Base-by-base conservation (phyloP, 2,797 vertebrate genomes). In the Otus scops region DNA sequence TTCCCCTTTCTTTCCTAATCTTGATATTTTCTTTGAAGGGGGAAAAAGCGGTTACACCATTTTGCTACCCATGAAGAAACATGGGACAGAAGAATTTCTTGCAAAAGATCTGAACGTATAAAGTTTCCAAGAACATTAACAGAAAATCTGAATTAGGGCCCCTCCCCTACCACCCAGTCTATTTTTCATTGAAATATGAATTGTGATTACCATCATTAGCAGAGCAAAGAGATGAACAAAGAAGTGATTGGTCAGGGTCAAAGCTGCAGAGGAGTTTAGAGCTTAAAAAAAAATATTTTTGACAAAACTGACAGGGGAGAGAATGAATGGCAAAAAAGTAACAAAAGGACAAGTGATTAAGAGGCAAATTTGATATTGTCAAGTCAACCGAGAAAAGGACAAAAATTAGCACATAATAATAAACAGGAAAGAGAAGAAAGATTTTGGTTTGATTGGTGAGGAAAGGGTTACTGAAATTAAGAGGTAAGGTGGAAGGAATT, bases 201-300 rank as follows among this genome's bases (percentile, higher is more conserved):
- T 64, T 65, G 54, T 63, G 74, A 81, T 65, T 85, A 67, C 56
- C 57, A 76, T 70, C 76, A 69, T 84, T 76, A 93, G 50, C 54
- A 88, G 82, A 93, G 79, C 51, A 86, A 61, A 91, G 67, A 88
- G 69, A 91, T 70, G 64, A 94, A 88, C 68, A 88, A 83, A 87
- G 36, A 91, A 91, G 59, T 69, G 71, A 96, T 91, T 91, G 89
- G 8, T 83, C 84, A 88, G 83, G 88, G 79, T 79, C 50, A 79
- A 85, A 82, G 59, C 16, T 85, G 53, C 67, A 85, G n/a, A 82
- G 27, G 19, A 18, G 43, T 64, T 92, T 76, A 78, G 36, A 90
- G 47, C 78, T n/a, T 32, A 30, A 56, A 85, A 65, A 89, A 60
- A 80, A 23, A 21, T 23, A 39, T 64, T 64, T 10, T 54, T 75